These are phyloP conservation scores for Heteractis magnifica DNA, from an alignment of 92 coral and sea anemone genomes.

Conservation along the genomic window DNA sequence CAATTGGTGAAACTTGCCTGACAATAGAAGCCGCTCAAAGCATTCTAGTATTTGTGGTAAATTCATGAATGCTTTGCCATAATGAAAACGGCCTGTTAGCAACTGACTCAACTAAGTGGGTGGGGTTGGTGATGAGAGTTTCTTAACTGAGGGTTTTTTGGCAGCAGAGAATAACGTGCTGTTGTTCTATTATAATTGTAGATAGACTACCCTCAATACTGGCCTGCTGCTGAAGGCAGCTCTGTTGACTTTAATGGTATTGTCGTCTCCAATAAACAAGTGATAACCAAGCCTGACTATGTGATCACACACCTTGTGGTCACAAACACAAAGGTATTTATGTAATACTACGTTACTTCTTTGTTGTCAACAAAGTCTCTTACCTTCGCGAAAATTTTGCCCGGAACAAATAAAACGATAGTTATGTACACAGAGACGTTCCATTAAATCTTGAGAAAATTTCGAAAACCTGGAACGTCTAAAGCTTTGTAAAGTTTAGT, in stretches of 20 bases:
- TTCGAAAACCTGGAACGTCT: not conserved
- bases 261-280: conserved; percentile 59
- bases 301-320: conserved; percentile 50
- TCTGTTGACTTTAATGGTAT: conserved; percentile 50
- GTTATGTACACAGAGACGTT: not conserved
- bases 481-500: not conserved
- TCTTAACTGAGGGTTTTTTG: not conserved
- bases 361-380: not conserved
- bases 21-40: no score
- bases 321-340: conserved; percentile 47
- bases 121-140: no score
- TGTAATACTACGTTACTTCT: not conserved
- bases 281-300: conserved; percentile 62
- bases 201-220: conserved; percentile 63
- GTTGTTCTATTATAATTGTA: conserved; percentile 4
- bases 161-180: not conserved
- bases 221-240: conserved; percentile 60
- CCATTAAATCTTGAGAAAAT: not conserved
- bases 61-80: no score
- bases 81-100: no score
- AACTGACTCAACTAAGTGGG: no score
- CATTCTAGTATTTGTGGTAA: no score
- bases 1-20: no score
- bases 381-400: not conserved
- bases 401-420: conserved; percentile 10